These are phyloP conservation scores for Papilio aristodemus DNA, from an alignment of 1,140 invertebrate genomes.

Conservation along the genomic window DNA sequence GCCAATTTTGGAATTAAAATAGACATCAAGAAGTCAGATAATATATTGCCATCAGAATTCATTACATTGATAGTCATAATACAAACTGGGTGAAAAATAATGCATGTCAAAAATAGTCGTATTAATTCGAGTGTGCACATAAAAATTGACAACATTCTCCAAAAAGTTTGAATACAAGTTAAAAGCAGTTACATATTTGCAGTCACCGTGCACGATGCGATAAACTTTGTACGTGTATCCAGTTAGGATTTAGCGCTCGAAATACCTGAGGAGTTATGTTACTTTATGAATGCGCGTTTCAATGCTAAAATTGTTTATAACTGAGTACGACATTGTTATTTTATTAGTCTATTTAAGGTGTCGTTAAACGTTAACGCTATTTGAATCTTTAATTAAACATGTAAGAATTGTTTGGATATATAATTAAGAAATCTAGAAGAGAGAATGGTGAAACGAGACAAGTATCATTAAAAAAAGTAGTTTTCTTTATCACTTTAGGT, in stretches of 20 bases:
- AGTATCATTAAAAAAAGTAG: no score
- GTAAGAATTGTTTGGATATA: not conserved
- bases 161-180: conserved; percentile 11
- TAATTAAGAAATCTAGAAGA: not conserved
- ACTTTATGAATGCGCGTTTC: conserved; percentile 17
- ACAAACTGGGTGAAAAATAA: no score
- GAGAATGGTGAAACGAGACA: no score
- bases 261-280: conserved; percentile 29
- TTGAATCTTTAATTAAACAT: conserved; percentile 11
- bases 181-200: conserved; percentile 7
- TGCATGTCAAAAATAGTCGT: not conserved
- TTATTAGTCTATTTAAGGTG: not conserved
- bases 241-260: conserved; percentile 30
- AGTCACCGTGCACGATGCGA: conserved; percentile 35
- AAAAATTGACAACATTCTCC: conserved; percentile 20
- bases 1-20: no score
- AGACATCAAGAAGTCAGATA: no score
- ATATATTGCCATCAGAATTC: no score
- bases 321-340: conserved; percentile 8
- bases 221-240: conserved; percentile 36
- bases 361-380: conserved; percentile 9
- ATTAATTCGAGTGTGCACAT: not conserved
- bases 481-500: no score
- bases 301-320: conserved; percentile 32
- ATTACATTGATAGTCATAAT: no score